These are phyloP conservation scores for Zenarchopterus dispar DNA, from an alignment of 2,797 vertebrate genomes.

Conservation along the genomic window DNA sequence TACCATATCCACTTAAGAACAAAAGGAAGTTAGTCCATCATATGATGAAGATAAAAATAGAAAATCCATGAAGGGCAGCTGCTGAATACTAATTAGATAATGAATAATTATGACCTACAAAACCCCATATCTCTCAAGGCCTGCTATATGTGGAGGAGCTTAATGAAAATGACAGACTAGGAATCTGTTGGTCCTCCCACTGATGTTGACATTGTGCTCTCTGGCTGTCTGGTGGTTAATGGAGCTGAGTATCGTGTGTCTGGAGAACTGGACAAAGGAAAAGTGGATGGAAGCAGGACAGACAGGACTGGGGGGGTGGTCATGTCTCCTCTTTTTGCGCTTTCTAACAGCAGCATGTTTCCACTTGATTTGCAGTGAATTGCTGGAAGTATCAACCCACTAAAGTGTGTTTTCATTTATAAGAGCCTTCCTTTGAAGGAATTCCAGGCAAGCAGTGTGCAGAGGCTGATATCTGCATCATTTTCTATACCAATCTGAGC, in stretches of 20 bases:
- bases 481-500: neutral
- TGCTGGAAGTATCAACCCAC: constrained; percentile 12
- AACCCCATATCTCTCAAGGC: too few species aligned
- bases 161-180: too few species aligned
- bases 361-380: constrained; percentile 23
- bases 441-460: constrained; percentile 13
- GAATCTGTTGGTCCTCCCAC: too few species aligned
- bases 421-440: neutral
- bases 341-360: constrained; percentile 2
- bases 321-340: constrained; percentile 22
- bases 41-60: constrained; percentile 20
- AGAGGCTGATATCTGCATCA: constrained; percentile 2
- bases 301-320: constrained; percentile 12
- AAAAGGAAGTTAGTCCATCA: neutral
- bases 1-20: too few species aligned
- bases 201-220: constrained; percentile 16
- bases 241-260: constrained; percentile 45
- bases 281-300: constrained; percentile 23
- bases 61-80: too few species aligned
- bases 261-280: constrained; percentile 36
- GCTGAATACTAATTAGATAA: constrained; percentile 15
- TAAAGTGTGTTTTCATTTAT: constrained; percentile 10
- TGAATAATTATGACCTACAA: too few species aligned
- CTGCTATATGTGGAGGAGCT: too few species aligned
- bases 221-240: constrained; percentile 52